These are phyloP conservation scores for Paramisgurnus dabryanus DNA, from an alignment of 2,113 vertebrate species.

Conservation along the genomic window DNA sequence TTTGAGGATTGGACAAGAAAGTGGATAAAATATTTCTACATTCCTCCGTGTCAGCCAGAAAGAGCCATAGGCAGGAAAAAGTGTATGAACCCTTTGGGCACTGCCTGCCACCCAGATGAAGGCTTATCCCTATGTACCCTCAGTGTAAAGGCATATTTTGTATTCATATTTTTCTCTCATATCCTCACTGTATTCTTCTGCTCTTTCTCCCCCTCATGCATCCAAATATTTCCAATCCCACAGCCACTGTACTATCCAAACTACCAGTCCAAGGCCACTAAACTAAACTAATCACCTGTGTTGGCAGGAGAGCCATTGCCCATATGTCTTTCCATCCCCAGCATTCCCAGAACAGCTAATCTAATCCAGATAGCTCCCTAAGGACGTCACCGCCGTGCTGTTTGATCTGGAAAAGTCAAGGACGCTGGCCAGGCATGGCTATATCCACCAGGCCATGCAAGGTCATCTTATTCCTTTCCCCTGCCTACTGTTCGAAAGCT, in stretches of 20 bases:
- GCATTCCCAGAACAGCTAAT: constrained; percentile 48
- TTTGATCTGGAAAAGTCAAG: constrained; percentile 59
- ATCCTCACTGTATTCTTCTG: not conserved
- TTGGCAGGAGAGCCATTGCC: constrained; percentile 51
- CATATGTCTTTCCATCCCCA: constrained; percentile 67
- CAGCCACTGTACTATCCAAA: constrained; percentile 24
- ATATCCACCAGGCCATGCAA: constrained; percentile 49
- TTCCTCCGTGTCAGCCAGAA: too few species aligned
- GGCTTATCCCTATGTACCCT: not conserved
- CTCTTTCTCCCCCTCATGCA: constrained; percentile 42
- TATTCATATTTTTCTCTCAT: not conserved
- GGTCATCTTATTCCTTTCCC: constrained; percentile 54
- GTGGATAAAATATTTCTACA: too few species aligned
- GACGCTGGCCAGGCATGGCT: constrained; percentile 49
- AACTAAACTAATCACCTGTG: constrained; percentile 57
- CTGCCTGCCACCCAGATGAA: too few species aligned
- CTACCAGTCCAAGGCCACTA: constrained; percentile 31
- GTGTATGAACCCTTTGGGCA: too few species aligned
- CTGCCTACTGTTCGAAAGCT: constrained; percentile 46
- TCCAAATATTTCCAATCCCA: constrained; percentile 47
- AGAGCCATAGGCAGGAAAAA: too few species aligned
- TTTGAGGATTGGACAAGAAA: too few species aligned
- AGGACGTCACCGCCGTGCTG: constrained; percentile 49
- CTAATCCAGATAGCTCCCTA: constrained; percentile 55
- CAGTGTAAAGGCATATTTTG: not conserved